Conservation (phyloP, 2,113 vertebrate genomes). For the Fregetta grallaria region DNA sequence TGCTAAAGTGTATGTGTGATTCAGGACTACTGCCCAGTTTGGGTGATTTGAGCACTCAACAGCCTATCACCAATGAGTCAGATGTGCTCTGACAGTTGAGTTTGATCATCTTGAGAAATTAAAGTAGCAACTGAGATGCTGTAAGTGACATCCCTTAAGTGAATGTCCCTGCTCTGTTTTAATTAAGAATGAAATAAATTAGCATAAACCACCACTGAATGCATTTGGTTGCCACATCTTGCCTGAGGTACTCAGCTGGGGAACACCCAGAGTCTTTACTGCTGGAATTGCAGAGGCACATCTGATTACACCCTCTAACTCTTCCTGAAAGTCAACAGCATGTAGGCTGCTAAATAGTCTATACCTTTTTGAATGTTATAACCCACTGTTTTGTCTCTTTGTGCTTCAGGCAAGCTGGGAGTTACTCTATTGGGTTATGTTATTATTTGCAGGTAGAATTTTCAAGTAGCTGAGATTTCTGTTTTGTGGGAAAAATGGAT, state of each 20-base stretch:
- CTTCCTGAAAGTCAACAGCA: not conserved
- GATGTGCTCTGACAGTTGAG: not conserved
- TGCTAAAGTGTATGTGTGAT: not conserved
- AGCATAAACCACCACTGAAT: not conserved
- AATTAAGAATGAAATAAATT: slow-evolving; percentile 37
- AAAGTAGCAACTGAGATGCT: not conserved
- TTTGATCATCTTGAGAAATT: slow-evolving; percentile 27
- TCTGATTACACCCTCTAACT: not conserved
- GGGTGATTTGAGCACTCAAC: not conserved
- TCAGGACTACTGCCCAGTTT: not conserved
- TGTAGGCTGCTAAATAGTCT: not conserved
- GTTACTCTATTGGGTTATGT: not conserved
- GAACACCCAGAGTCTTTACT: not conserved
- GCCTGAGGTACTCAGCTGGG: not conserved
- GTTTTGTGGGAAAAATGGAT: not conserved
- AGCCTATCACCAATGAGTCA: not conserved
- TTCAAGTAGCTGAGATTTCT: not conserved
- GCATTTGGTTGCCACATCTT: slow-evolving; percentile 9
- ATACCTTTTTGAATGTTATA: not conserved
- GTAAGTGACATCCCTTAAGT: slow-evolving; percentile 1
- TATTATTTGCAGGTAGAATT: not conserved
- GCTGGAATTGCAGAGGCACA: not conserved
- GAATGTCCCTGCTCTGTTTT: slow-evolving; percentile 6
- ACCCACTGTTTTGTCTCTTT: not conserved
- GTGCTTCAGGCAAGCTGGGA: not conserved